Evolutionary conservation across 2,797 vertebrate species (phyloP).

Genomic region (Synanceia verrucosa): DNA sequence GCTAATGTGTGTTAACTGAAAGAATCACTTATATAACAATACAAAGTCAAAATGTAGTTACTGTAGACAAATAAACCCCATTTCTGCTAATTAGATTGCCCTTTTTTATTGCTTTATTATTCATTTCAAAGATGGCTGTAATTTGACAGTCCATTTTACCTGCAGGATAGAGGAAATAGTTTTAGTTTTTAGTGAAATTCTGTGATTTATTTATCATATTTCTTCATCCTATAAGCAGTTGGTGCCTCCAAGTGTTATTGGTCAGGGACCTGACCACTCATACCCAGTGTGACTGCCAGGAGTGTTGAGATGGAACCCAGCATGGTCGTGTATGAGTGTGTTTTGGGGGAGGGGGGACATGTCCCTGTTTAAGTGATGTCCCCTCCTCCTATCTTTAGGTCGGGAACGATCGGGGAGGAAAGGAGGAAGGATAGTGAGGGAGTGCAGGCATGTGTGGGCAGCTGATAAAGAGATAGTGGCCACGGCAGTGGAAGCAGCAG

Average conservation of each 20-base stretch:
- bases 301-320: slow-evolving; percentile 33
- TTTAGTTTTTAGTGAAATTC: not conserved
- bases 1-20: slow-evolving; percentile 7
- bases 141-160: not conserved
- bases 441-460: slow-evolving; percentile 75
- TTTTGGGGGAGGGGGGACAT: slow-evolving; percentile 22
- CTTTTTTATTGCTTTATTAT: not conserved
- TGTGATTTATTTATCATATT: not conserved
- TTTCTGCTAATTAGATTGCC: slow-evolving; percentile 12
- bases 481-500: slow-evolving; percentile 70
- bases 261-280: too few relatives aligned
- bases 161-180: not conserved
- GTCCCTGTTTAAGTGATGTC: slow-evolving; percentile 25
- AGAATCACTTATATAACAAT: not conserved
- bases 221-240: not conserved
- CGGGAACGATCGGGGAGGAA: slow-evolving; percentile 53
- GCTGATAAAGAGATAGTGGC: slow-evolving; percentile 76
- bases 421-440: slow-evolving; percentile 57
- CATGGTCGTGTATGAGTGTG: slow-evolving; percentile 1
- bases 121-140: not conserved
- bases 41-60: not conserved
- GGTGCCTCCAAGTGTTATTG: not conserved
- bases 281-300: not conserved
- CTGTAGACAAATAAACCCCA: slow-evolving; percentile 17
- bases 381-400: slow-evolving; percentile 61